These are phyloP conservation scores for Bombus vancouverensis DNA, from an alignment of 1,140 invertebrate species.

Conservation along the genomic window DNA sequence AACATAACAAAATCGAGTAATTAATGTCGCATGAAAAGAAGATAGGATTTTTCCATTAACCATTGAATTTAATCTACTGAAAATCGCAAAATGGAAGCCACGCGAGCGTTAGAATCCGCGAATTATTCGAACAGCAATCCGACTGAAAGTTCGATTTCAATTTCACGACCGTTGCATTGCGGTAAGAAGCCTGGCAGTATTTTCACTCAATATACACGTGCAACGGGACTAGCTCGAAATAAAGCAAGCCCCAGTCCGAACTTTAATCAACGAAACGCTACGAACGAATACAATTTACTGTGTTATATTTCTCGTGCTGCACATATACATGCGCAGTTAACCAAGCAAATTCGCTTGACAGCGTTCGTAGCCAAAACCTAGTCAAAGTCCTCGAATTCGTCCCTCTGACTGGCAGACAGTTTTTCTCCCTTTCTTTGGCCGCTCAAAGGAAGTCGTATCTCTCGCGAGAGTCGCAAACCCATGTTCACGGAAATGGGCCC, in stretches of 20 bases:
- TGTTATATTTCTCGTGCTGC: not conserved
- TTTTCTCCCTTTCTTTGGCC: not conserved
- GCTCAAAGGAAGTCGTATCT: not conserved
- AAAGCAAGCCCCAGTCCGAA: not conserved
- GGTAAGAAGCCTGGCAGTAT: not conserved
- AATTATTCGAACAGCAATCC: conserved; percentile 28
- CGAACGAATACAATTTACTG: not conserved
- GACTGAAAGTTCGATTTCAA: conserved; percentile 19
- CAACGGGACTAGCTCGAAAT: not conserved
- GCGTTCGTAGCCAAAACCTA: not conserved
- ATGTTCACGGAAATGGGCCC: not conserved
- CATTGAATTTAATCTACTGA: not conserved
- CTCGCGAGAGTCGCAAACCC: not conserved
- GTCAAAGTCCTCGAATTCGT: not conserved
- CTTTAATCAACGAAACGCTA: conserved; percentile 8
- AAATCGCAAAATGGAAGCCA: not conserved
- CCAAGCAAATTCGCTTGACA: not conserved
- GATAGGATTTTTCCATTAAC: not conserved
- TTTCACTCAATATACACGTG: not conserved
- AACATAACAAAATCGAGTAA: not conserved
- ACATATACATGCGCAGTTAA: not conserved
- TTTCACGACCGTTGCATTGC: not conserved
- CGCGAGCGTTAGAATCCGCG: not conserved
- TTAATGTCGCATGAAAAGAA: not conserved
- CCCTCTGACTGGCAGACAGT: not conserved